A percentile compares a stretch with the other conserved stretches of the same genome.
Conservation (phyloP, 2,113 vertebrate species). For the Rhabdornis inornatus region DNA sequence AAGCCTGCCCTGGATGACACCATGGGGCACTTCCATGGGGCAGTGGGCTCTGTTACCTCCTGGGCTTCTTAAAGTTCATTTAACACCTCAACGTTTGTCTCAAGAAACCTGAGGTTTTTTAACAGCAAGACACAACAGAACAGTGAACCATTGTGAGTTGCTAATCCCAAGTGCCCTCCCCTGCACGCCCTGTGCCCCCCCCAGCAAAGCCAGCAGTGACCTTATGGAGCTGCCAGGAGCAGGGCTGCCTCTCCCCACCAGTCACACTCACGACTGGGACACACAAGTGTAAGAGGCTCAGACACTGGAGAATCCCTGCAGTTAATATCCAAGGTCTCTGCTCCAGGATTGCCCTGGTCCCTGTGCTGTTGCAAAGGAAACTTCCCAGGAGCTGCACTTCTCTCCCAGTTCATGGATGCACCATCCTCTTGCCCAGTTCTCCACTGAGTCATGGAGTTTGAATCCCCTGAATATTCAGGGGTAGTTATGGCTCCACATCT, state of each 20-base stretch:
- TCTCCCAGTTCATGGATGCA: not conserved
- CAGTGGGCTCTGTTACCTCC: fast-evolving
- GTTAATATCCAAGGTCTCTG: not conserved
- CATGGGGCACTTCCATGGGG: fast-evolving
- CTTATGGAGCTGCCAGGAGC: not conserved
- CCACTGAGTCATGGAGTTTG: not conserved
- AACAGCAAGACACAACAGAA: not conserved
- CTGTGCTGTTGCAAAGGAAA: not conserved
- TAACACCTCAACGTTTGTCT: not conserved
- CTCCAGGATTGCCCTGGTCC: not conserved
- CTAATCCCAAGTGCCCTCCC: not conserved
- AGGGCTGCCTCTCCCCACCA: not conserved
- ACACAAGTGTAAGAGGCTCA: not conserved
- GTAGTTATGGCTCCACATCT: not conserved
- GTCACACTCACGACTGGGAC: not conserved
- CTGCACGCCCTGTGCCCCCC: not conserved
- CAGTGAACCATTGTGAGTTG: not conserved
- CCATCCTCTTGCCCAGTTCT: not conserved
- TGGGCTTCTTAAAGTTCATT: not conserved
- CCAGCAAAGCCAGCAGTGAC: not conserved
- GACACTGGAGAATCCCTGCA: not conserved
- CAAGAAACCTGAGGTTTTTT: not conserved
- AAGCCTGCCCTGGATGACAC: not conserved
- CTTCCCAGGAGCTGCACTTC: not conserved
- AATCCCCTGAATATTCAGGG: not conserved